phyloP scores from a whole-genome alignment of 2,113 vertebrate species.

The Larimichthys polyactis region DNA sequence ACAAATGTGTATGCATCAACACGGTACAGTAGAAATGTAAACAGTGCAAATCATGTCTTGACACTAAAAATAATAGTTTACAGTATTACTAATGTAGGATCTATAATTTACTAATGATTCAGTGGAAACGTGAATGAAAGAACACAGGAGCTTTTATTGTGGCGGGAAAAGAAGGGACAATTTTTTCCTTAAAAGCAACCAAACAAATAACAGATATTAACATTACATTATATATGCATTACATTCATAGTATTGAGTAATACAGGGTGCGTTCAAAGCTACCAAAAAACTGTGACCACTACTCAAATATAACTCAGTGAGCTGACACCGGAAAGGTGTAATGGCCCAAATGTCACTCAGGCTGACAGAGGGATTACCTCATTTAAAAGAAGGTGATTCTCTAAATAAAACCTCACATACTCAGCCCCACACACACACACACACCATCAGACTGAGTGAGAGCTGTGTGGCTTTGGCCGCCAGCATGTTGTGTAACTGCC shows the following conservation, averaged over 20 bases:
- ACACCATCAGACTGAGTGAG: constrained; percentile 8
- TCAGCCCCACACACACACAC: constrained; percentile 18
- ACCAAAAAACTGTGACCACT: constrained; percentile 31
- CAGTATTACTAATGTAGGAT: background rate
- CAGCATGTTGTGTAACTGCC: constrained; percentile 14
- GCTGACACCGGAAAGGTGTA: constrained; percentile 45
- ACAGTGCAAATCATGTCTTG: constrained; percentile 17
- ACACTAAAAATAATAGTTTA: constrained; percentile 66
- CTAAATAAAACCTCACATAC: constrained; percentile 55
- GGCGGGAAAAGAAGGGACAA: constrained; percentile 16
- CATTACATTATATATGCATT: constrained; percentile 33
- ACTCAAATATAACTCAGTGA: constrained; percentile 26
- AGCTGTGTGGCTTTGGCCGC: constrained; percentile 13
- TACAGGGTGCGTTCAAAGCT: constrained; percentile 48
- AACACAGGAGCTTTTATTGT: constrained; percentile 58
- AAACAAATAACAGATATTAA: constrained; percentile 48
- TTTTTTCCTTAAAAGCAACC: constrained; percentile 49
- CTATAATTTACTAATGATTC: constrained; percentile 55
- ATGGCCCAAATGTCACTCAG: constrained; percentile 42
- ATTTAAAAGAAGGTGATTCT: constrained; percentile 61
- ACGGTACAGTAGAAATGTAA: background rate
- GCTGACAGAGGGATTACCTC: constrained; percentile 64
- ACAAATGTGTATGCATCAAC: background rate
- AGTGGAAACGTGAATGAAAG: constrained; percentile 34
- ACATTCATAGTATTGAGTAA: constrained; percentile 38